Evolutionary conservation across 2,113 vertebrate genomes (phyloP), one percentile per base, ranked within the genome.

Genomic region (Anseranas semipalmata): DNA sequence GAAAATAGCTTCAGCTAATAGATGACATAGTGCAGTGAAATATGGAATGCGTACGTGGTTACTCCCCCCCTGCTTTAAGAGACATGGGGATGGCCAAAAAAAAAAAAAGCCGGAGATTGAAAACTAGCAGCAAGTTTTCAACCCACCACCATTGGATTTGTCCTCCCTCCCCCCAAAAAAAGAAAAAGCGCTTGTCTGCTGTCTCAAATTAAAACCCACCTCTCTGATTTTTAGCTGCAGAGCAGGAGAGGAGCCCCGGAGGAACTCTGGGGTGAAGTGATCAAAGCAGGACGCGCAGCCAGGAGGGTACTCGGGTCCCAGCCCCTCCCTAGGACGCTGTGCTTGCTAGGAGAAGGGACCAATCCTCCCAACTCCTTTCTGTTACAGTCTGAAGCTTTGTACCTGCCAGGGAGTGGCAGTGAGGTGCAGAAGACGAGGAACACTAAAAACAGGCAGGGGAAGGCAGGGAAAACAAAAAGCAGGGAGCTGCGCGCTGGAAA

Each of bases 1-100:
- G 32, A 81, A 91, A 94, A 87, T 5, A 78, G 25, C 55, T 77
- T 65, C 53, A 79, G n/a, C 60, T 73, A 86, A 27, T 53, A 80
- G 13, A 33, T 1, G 2, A 35, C 30, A 50, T 2, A 68, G 19
- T 12, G 25, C 88, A 89, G 48, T n/a, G 35, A 91, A n/a, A 70
- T 59, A 60, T 14, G 53, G 27, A 56, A 70, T 0, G 0, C 2
- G 45, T 4, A n/a, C 2, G 5, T 2, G 6, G 56, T 43, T 53
- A 59, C 19, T 48, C 53, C 63, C 19, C 21, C 58, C 19, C 15
- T 46, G 13, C 18, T 55, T 79, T 72, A 70, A 79, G 19, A 48
- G 43, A 75, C 9, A 41, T 13, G 2, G 0, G 25, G 10, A 72
- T 20, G 14, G 17, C 20, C 25, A 25, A 52, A 52, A 14, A 52